Base-by-base conservation (phyloP, 1,140 invertebrate species). In the Drosophila prosaltans region DNA sequence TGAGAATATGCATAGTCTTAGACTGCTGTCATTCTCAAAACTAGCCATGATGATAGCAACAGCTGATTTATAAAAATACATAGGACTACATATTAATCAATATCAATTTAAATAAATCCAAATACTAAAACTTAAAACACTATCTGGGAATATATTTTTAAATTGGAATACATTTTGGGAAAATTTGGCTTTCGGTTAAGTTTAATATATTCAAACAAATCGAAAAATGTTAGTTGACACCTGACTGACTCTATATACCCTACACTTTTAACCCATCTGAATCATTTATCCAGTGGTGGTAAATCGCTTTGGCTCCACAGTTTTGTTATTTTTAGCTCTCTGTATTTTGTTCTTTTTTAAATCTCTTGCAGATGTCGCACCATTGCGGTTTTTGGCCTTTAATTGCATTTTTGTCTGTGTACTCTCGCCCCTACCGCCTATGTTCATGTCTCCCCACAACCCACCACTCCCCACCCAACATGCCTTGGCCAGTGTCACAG, bases 401-500 rank as follows among this genome's bases (percentile, higher is more conserved):
- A 81, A 81, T 81, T 81, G 74, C 80, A 81, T 67, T 81, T 81
- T 78, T 74, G 69, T 69, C 79, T 62, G 62, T 69, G 54, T 68
- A 45, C 54, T 48, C 64, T 43, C 3, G 3, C 41, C 41, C 11
- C 11, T 1, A 3, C 41, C 41, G 1, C 10, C 40, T 11, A 16
- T 16, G 16, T 16, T 16, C 16, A 10, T 9, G 2, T 3, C 40
- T 3, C 9, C 1, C 9, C 40, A 41, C 11, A 43, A 4, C 4
- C 41, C 41, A 9, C 0, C 41, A n/a, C 10, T 4, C 11, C 41
- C 2, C 41, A 3, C 40, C 11, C 39, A 36, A 6, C 6, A 7
- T 36, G 6, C 4, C 32, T 6, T 6, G 39, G 36, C 36, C 41
- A 43, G 2, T 43, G 41, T 43, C 41, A n/a, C 2, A 5, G n/a